Conservation (phyloP, 2,113 vertebrate species). For the Abramis brama region DNA sequence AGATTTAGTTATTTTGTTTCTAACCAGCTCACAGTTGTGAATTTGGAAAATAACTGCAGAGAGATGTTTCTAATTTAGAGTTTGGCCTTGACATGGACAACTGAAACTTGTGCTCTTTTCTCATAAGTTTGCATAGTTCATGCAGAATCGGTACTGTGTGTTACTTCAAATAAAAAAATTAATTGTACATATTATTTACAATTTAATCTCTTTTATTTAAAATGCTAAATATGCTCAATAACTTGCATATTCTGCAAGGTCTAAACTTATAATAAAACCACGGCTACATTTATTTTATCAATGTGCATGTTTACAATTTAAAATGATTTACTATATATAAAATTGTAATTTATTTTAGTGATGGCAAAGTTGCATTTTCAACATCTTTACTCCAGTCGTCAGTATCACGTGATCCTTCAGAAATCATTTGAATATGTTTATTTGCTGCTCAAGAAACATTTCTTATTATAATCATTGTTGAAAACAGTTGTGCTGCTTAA, state of each 20-base stretch:
- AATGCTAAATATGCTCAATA: neutral
- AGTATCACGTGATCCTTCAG: neutral
- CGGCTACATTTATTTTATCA: neutral
- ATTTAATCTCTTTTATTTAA: neutral
- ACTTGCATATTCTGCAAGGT: neutral
- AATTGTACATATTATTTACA: too few species aligned
- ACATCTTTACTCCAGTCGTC: neutral
- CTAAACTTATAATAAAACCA: neutral
- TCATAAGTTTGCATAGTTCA: neutral
- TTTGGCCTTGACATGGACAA: neutral
- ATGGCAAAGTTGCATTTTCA: neutral
- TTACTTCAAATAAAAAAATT: neutral
- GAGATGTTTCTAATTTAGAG: slow-evolving; percentile 2
- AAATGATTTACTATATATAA: neutral
- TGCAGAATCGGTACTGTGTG: neutral
- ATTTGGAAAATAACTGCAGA: slow-evolving; percentile 3
- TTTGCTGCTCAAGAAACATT: neutral
- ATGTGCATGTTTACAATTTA: neutral
- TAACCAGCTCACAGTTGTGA: neutral
- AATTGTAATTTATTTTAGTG: neutral
- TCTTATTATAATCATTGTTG: neutral
- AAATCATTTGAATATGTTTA: neutral
- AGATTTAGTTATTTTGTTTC: neutral
- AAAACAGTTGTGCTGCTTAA: neutral
- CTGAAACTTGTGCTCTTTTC: neutral